Evolutionary conservation across 2,113 vertebrate species (phyloP).

Genomic region (Ciconia boyciana): DNA sequence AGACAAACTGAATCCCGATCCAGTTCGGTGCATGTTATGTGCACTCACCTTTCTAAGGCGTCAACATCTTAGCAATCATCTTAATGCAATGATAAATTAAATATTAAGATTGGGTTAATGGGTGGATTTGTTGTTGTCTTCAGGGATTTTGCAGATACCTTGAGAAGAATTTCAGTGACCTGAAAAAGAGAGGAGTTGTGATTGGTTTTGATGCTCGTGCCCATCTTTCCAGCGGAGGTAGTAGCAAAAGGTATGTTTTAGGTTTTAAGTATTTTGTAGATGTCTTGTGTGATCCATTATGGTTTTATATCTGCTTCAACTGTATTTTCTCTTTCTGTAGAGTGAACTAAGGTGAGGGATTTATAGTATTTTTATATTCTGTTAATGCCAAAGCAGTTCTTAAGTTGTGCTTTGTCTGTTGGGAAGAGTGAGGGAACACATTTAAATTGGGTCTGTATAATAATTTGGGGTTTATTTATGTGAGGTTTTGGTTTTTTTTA

Average conservation of each 20-base stretch:
- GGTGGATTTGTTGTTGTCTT: not conserved
- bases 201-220: slow-evolving; percentile 92
- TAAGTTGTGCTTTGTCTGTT: not conserved
- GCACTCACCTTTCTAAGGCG: not conserved
- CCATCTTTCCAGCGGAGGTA: slow-evolving; percentile 84
- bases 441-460: not conserved
- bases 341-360: not conserved
- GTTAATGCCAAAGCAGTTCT: not conserved
- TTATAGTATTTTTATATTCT: not conserved
- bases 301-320: not conserved
- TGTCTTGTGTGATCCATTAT: not conserved
- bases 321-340: not conserved
- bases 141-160: slow-evolving; percentile 93
- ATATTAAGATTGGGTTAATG: not conserved
- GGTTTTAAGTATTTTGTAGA: not conserved
- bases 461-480: not conserved
- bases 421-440: not conserved
- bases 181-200: slow-evolving; percentile 89
- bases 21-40: not conserved
- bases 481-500: not conserved
- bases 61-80: not conserved
- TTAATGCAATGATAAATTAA: not conserved
- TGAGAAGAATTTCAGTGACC: slow-evolving; percentile 82
- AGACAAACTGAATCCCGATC: not conserved
- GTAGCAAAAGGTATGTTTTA: slow-evolving; percentile 81